Conservation (phyloP, 2,113 vertebrate genomes). For the Perca schrenkii region DNA sequence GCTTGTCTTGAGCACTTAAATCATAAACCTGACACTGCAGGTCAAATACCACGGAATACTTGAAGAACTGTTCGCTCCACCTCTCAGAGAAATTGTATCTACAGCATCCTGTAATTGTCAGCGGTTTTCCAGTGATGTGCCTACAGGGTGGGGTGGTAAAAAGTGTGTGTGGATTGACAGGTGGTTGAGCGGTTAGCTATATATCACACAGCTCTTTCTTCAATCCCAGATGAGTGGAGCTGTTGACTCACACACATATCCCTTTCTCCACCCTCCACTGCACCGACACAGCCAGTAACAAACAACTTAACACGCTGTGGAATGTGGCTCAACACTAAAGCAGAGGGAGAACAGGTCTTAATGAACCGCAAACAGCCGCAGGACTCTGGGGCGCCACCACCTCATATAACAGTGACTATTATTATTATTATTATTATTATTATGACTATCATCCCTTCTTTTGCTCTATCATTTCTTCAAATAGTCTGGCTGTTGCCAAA, state of each 20-base stretch:
- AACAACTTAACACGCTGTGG: constrained; percentile 61
- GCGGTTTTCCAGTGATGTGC: constrained; percentile 53
- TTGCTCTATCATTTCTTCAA: constrained; percentile 72
- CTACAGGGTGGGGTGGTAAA: constrained; percentile 59
- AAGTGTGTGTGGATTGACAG: constrained; percentile 45
- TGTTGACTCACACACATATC: constrained; percentile 56
- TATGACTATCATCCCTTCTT: constrained; percentile 64
- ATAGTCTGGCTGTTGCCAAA: constrained; percentile 74
- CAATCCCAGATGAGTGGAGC: constrained; percentile 43
- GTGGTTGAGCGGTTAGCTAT: constrained; percentile 46
- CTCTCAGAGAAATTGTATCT: constrained; percentile 38
- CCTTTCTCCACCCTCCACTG: constrained; percentile 44
- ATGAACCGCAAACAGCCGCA: constrained; percentile 61
- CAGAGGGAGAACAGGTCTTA: constrained; percentile 54
- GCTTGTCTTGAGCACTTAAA: constrained; percentile 33
- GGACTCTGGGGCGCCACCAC: constrained; percentile 68
- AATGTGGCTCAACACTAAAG: constrained; percentile 60
- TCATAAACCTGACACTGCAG: constrained; percentile 46
- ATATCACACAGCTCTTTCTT: constrained; percentile 46
- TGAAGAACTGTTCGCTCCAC: constrained; percentile 28
- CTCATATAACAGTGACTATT: constrained; percentile 56
- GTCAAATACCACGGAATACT: constrained; percentile 47
- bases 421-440: constrained; percentile 66
- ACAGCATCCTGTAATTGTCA: constrained; percentile 63
- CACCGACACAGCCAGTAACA: constrained; percentile 52